phyloP scores from a whole-genome alignment of 2,888 invertebrate genomes.

The Geotrupes spiniger region DNA sequence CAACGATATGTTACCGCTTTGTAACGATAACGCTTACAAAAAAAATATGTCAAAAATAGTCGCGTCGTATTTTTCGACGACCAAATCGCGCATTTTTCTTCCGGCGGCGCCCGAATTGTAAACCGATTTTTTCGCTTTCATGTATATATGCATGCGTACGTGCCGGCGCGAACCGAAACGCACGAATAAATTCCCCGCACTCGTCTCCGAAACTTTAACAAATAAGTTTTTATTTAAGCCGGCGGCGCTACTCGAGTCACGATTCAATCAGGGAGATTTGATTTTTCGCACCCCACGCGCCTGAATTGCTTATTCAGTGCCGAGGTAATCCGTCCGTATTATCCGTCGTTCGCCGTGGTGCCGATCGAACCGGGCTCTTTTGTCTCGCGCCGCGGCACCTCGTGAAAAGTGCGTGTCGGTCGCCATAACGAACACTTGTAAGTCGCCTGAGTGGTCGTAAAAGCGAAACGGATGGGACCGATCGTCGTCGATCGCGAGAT shows the following conservation, averaged over 20 bases:
- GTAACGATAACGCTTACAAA: no score
- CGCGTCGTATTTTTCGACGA: no score
- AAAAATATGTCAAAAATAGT: no score
- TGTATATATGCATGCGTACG: no score
- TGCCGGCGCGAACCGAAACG: not conserved
- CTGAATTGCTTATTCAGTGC: slow-evolving; percentile 44
- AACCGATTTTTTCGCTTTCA: no score
- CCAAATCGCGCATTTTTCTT: no score
- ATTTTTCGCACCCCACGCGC: slow-evolving; percentile 41
- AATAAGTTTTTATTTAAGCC: slow-evolving; percentile 17
- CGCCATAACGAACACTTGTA: slow-evolving; percentile 41
- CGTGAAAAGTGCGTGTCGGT: slow-evolving; percentile 15
- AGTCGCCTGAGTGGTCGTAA: slow-evolving; percentile 39
- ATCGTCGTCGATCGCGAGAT: slow-evolving; percentile 29
- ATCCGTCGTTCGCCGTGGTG: slow-evolving; percentile 19
- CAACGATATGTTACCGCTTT: no score
- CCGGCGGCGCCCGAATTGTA: no score
- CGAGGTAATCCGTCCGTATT: slow-evolving; percentile 31
- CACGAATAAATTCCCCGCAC: not conserved
- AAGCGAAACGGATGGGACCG: slow-evolving; percentile 38
- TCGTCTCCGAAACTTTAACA: slow-evolving; percentile 2
- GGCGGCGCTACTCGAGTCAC: slow-evolving; percentile 33
- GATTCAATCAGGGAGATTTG: slow-evolving; percentile 40
- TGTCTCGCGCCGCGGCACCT: no score
- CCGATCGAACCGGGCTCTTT: no score